phyloP scores from a whole-genome alignment of 1,140 invertebrate species.

The Delia radicum region DNA sequence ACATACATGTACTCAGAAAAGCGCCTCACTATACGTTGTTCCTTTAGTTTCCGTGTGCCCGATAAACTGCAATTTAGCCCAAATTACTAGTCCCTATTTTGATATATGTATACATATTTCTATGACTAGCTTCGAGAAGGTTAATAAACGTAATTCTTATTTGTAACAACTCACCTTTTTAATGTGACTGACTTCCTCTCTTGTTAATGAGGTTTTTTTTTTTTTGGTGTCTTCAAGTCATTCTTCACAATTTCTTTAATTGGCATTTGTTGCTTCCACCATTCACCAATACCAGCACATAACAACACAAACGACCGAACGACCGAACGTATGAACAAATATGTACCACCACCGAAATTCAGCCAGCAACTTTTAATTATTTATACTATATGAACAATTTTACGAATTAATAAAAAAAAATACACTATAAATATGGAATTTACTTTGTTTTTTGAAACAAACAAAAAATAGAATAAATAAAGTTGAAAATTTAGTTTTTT shows the following conservation, averaged over 20 bases:
- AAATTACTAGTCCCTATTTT: too few relatives aligned
- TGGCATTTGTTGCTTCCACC: conserved; percentile 24
- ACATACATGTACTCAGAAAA: too few relatives aligned
- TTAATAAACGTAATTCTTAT: background rate
- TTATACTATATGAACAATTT: background rate
- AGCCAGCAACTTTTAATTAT: background rate
- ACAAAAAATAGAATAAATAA: background rate
- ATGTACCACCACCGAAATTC: background rate
- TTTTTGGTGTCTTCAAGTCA: background rate
- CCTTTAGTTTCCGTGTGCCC: too few relatives aligned
- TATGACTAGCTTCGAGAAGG: too few relatives aligned
- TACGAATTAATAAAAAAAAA: background rate
- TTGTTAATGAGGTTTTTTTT: conserved; percentile 29
- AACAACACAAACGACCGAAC: background rate
- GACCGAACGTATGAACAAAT: background rate
- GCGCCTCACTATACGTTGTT: too few relatives aligned
- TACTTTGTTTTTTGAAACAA: background rate
- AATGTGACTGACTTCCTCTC: conserved; percentile 20
- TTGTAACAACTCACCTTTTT: background rate
- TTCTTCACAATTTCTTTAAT: conserved; percentile 26
- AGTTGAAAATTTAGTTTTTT: background rate
- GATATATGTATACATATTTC: too few relatives aligned
- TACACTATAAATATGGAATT: background rate
- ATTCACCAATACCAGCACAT: conserved; percentile 23
- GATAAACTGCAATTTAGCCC: too few relatives aligned